These are phyloP conservation scores for Crossaster papposus DNA, from an alignment of 53 echinoderm and acorn worm genomes.

Conservation along the genomic window DNA sequence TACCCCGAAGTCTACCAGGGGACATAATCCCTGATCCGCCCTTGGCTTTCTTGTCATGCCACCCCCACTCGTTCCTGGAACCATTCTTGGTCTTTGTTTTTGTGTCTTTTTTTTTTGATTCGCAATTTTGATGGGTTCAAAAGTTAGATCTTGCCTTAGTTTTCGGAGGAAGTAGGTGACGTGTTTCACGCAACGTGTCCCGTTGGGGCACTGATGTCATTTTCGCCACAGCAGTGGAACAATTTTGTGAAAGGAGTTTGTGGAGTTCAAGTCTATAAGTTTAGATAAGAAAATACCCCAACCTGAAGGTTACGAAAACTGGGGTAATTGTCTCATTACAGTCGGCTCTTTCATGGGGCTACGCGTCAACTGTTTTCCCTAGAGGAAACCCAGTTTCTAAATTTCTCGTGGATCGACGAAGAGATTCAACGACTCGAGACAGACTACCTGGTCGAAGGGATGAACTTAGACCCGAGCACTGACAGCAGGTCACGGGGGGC, in stretches of 20 bases:
- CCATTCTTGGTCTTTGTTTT: background rate
- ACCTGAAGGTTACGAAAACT: conserved; percentile 27
- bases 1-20: conserved; percentile 1
- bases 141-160: background rate
- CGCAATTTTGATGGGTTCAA: background rate
- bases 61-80: conserved; percentile 1
- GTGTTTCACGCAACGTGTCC: background rate
- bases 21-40: background rate
- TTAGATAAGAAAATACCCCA: background rate
- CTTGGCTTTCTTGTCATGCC: background rate
- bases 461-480: conserved; percentile 16
- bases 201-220: background rate
- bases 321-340: conserved; percentile 51
- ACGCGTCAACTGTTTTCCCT: conserved; percentile 24
- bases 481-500: conserved; percentile 9
- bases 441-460: conserved; percentile 14
- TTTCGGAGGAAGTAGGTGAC: background rate
- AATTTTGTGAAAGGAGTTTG: background rate
- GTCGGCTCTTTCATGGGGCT: conserved; percentile 26
- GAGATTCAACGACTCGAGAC: conserved; percentile 15
- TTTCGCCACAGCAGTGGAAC: background rate
- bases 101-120: too few relatives aligned
- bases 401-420: background rate
- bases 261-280: background rate
- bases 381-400: background rate